Evolutionary conservation across 2,113 vertebrate species (phyloP).

Genomic region (Gambusia affinis): DNA sequence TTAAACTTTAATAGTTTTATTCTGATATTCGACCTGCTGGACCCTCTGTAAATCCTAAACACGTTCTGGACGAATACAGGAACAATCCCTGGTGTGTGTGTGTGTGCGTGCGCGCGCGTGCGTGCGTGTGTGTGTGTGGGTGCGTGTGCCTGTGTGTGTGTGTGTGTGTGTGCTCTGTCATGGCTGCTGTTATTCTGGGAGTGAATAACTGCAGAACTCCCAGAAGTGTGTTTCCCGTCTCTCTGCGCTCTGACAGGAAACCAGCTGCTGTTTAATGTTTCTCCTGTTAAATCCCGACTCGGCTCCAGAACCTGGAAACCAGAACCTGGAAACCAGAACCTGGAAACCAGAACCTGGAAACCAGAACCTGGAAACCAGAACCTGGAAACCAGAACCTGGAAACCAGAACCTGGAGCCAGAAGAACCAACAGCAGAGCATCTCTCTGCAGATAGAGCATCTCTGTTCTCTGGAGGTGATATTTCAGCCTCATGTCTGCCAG

Average conservation of each 20-base stretch:
- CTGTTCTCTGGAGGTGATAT: not conserved
- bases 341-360: not conserved
- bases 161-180: not conserved
- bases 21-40: not conserved
- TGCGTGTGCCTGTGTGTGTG: not conserved
- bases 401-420: not conserved
- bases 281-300: not conserved
- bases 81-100: not conserved
- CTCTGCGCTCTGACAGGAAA: conserved; percentile 40
- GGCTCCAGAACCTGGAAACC: no score
- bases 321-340: not conserved
- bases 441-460: not conserved
- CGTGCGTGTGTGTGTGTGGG: no score
- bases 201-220: conserved; percentile 8
- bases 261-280: conserved; percentile 43
- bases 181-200: conserved; percentile 36
- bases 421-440: not conserved
- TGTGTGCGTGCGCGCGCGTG: no score
- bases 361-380: not conserved
- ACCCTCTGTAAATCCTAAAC: not conserved
- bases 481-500: conserved; percentile 10
- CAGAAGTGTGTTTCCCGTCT: not conserved
- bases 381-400: no score
- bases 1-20: no score
- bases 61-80: not conserved